Evolutionary conservation across 2,888 invertebrate genomes (phyloP).

Genomic region (Caenorhabditis sulstoni): DNA sequence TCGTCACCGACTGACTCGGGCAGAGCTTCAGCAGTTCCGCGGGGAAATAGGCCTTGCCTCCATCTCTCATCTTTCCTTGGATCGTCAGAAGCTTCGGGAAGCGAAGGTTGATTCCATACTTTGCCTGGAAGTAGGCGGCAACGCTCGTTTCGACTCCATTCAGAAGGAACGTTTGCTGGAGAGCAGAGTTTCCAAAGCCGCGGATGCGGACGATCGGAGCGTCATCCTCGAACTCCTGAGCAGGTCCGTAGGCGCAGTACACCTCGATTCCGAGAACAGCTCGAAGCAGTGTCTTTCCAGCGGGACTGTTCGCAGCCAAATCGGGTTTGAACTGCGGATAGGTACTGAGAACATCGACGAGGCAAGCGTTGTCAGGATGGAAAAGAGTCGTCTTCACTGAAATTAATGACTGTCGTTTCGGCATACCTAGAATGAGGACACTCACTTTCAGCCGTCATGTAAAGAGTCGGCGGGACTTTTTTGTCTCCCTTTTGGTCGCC

Average conservation of each 20-base stretch:
- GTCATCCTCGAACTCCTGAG: not conserved
- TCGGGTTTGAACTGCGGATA: not conserved
- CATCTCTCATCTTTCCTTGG: not conserved
- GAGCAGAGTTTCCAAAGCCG: not conserved
- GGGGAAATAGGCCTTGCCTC: not conserved
- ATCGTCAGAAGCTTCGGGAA: slow-evolving; percentile 18
- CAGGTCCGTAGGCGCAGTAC: not conserved
- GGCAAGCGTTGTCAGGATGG: slow-evolving; percentile 6
- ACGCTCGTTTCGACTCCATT: not conserved
- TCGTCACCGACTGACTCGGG: slow-evolving; percentile 3
- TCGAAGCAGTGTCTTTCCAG: not conserved
- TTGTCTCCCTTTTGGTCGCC: slow-evolving; percentile 14
- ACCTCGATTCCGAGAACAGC: not conserved
- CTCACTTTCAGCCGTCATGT: slow-evolving; percentile 25
- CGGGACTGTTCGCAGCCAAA: not conserved
- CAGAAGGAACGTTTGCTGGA: not conserved
- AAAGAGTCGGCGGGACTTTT: slow-evolving; percentile 1
- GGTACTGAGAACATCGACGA: not conserved
- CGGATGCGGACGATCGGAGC: not conserved
- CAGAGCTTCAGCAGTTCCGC: slow-evolving; percentile 10
- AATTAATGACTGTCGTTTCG: not conserved
- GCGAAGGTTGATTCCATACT: not conserved
- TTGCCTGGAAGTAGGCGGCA: slow-evolving; percentile 2
- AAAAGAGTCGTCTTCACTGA: slow-evolving; percentile 29
- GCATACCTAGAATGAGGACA: not conserved